Percentiles rank a stretch among this genome's conserved stretches.
Conservation (phyloP, 2,888 invertebrate species). For the Erpobdella octoculata region DNA sequence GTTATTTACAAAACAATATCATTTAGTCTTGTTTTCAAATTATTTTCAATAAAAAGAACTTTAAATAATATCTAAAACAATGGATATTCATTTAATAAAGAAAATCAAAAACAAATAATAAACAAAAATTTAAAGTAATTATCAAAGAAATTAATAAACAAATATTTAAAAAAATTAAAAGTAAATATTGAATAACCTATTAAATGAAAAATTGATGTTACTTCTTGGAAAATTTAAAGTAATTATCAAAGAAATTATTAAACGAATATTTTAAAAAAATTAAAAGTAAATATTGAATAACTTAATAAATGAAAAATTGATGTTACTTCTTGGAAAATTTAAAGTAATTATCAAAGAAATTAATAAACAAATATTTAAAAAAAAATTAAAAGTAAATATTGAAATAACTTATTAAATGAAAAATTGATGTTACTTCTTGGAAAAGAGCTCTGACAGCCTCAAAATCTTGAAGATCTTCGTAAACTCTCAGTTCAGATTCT, state of each 20-base stretch:
- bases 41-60: no score
- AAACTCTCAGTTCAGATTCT: constrained; percentile 69
- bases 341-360: not conserved
- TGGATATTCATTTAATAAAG: no score
- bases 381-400: no score
- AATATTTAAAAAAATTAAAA: not conserved
- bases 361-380: not conserved
- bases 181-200: not conserved
- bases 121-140: not conserved
- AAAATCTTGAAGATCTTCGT: constrained; percentile 82
- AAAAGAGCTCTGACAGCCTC: constrained; percentile 79
- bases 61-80: no score
- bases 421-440: constrained; percentile 62
- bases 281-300: not conserved
- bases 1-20: no score
- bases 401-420: not conserved
- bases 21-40: no score
- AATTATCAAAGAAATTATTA: not conserved
- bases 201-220: constrained; percentile 42
- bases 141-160: not conserved
- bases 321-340: not conserved
- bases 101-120: no score
- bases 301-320: not conserved
- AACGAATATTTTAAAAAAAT: not conserved
- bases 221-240: not conserved